A percentile compares a stretch with the other conserved stretches of the same genome.
Evolutionary conservation across 2,797 vertebrate species (phyloP).

Genomic region (Labeo calbasu): DNA sequence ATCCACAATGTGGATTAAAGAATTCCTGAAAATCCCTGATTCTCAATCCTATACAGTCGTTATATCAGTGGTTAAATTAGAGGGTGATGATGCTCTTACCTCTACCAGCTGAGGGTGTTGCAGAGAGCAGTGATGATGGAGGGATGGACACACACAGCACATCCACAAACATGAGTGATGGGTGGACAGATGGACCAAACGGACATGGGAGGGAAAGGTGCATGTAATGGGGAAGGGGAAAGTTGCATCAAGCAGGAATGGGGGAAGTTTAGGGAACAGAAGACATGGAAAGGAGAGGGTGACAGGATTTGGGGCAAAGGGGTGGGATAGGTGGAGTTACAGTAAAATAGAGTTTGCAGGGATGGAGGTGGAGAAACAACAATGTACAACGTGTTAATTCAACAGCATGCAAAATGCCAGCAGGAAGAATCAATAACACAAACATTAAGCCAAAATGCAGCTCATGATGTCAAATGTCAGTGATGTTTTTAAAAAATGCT

Average conservation of each 20-base stretch:
- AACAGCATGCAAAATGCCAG: conserved; percentile 74
- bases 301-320: conserved; percentile 44
- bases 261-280: conserved; percentile 26
- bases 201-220: conserved; percentile 34
- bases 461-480: conserved; percentile 23
- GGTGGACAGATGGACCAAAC: conserved; percentile 53
- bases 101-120: conserved; percentile 82
- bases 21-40: no score
- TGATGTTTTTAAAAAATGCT: not conserved
- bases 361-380: conserved; percentile 76
- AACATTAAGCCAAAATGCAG: conserved; percentile 41
- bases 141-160: conserved; percentile 75
- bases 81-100: conserved; percentile 74
- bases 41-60: not conserved
- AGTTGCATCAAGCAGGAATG: conserved; percentile 45
- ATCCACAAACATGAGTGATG: conserved; percentile 74
- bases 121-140: conserved; percentile 77
- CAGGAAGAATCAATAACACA: conserved; percentile 56
- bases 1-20: no score
- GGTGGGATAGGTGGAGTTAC: conserved; percentile 8
- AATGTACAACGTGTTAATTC: conserved; percentile 76
- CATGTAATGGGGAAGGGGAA: conserved; percentile 4
- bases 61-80: conserved; percentile 40
- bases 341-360: conserved; percentile 53
- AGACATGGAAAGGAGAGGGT: conserved; percentile 48